These are phyloP conservation scores for Synergus itoensis DNA, from an alignment of 2,888 invertebrate genomes.

Conservation along the genomic window DNA sequence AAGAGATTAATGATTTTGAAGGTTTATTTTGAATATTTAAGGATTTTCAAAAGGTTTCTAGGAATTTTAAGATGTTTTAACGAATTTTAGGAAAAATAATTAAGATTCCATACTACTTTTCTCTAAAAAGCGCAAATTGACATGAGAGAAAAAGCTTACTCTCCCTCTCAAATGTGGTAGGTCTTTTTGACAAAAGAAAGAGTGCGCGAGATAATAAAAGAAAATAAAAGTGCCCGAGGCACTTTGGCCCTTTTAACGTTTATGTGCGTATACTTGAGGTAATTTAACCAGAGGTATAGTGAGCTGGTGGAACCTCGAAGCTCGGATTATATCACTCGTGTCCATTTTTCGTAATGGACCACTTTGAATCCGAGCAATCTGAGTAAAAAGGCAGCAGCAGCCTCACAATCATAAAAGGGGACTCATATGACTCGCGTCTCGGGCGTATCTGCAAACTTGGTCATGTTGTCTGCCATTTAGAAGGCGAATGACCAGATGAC, in stretches of 20 bases:
- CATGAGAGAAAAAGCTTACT: background rate
- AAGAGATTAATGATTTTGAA: too few species aligned
- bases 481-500: background rate
- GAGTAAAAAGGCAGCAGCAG: slow-evolving; percentile 1
- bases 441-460: slow-evolving; percentile 1
- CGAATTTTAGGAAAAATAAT: background rate
- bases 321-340: slow-evolving; percentile 18
- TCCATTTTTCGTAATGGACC: slow-evolving; percentile 36
- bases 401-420: slow-evolving; percentile 13
- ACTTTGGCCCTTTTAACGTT: slow-evolving; percentile 24
- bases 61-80: too few species aligned
- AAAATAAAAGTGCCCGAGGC: background rate
- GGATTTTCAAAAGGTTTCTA: too few species aligned
- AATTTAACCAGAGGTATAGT: background rate
- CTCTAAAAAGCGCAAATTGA: background rate
- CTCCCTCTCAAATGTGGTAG: background rate
- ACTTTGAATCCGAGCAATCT: slow-evolving; percentile 20
- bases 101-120: background rate
- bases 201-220: background rate
- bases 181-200: background rate
- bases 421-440: background rate
- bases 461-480: slow-evolving; percentile 18
- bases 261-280: slow-evolving; percentile 13
- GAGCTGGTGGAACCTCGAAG: background rate
- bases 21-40: too few species aligned